Conservation (phyloP, 1,140 invertebrate genomes). For the Bombus breviceps region DNA sequence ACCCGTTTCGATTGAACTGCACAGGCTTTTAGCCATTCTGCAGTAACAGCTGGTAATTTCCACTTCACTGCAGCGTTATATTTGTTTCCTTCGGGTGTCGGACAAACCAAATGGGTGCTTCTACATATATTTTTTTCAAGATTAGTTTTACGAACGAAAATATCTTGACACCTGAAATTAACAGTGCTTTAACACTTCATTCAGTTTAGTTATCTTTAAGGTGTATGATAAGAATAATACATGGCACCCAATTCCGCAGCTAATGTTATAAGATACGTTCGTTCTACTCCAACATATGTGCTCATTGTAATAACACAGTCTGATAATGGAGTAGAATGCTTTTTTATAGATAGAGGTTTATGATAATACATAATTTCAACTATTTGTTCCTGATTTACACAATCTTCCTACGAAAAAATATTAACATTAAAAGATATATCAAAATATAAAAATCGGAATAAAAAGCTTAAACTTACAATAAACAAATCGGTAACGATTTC, state of each 20-base stretch:
- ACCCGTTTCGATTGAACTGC: conserved; percentile 83
- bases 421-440: background rate
- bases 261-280: conserved; percentile 87
- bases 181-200: conserved; percentile 7
- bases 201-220: background rate
- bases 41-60: conserved; percentile 89
- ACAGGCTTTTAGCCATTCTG: conserved; percentile 91
- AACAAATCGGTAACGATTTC: conserved; percentile 85
- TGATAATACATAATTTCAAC: conserved; percentile 86
- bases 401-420: conserved; percentile 82
- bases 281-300: conserved; percentile 88
- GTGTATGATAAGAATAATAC: conserved; percentile 73
- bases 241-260: conserved; percentile 88
- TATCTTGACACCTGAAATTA: conserved; percentile 83
- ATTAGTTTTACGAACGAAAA: conserved; percentile 84
- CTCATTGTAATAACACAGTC: conserved; percentile 91
- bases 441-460: background rate
- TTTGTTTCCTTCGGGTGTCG: conserved; percentile 89
- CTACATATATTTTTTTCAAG: conserved; percentile 76
- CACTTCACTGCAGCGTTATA: conserved; percentile 93
- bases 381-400: conserved; percentile 84
- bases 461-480: conserved; percentile 77
- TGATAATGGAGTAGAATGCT: conserved; percentile 84
- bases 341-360: conserved; percentile 82
- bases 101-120: conserved; percentile 90